Evolutionary conservation across 2,113 vertebrate genomes (phyloP).

Genomic region (Argyrosomus japonicus): DNA sequence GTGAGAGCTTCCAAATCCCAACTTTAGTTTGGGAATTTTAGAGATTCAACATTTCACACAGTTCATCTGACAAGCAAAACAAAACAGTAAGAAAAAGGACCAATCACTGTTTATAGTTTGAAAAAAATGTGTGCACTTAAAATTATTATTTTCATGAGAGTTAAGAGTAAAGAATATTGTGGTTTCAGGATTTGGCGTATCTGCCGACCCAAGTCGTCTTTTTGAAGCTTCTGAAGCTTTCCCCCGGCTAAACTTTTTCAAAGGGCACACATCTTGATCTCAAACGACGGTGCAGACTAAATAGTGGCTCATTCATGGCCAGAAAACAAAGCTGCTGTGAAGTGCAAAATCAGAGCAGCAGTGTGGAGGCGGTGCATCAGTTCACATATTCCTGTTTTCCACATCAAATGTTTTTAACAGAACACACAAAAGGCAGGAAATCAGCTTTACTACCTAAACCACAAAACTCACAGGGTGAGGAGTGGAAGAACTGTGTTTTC

Average conservation of each 20-base stretch:
- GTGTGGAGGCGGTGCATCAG: constrained; percentile 8
- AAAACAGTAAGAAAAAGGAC: not conserved
- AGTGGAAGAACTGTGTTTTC: not conserved
- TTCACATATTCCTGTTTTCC: constrained; percentile 46
- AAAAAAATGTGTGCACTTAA: not conserved
- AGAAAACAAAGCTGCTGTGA: constrained; percentile 26
- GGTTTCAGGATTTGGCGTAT: too few relatives aligned
- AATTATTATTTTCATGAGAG: not conserved
- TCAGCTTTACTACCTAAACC: constrained; percentile 38
- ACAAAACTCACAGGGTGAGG: constrained; percentile 15
- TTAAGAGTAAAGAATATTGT: not conserved
- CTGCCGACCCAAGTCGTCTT: too few relatives aligned
- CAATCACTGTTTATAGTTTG: not conserved
- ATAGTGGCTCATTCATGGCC: constrained; percentile 13
- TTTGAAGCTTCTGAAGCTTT: not conserved
- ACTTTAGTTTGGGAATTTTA: too few relatives aligned
- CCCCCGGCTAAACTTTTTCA: not conserved
- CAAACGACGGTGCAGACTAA: not conserved
- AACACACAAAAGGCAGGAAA: constrained; percentile 64
- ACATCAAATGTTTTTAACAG: constrained; percentile 55
- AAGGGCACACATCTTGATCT: not conserved
- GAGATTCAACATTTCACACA: too few relatives aligned
- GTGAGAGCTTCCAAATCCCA: too few relatives aligned
- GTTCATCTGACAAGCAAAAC: not conserved
- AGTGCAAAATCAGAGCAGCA: constrained; percentile 22